Evolutionary conservation across 2,113 vertebrate species (phyloP).

Genomic region (Tetrao urogallus): DNA sequence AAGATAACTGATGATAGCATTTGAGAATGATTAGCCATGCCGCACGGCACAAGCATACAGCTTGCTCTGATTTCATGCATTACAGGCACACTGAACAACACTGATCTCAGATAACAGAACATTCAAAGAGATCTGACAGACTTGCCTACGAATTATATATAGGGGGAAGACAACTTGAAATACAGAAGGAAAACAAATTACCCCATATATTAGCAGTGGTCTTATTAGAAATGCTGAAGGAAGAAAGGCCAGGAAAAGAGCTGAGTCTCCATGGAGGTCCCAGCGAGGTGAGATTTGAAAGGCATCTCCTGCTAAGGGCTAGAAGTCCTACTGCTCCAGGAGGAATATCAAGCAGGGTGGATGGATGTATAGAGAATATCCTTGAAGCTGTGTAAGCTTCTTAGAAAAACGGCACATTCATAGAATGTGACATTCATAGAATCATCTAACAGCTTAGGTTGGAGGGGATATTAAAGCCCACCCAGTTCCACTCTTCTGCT

Average conservation of each 20-base stretch:
- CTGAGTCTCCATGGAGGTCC: rapidly evolving
- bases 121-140: slow-evolving; percentile 32
- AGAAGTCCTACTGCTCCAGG: neutral
- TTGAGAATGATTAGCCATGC: slow-evolving; percentile 57
- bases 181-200: neutral
- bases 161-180: slow-evolving; percentile 22
- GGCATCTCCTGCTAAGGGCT: neutral
- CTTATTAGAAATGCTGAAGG: neutral
- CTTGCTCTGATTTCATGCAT: slow-evolving; percentile 55
- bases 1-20: slow-evolving; percentile 53
- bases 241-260: neutral
- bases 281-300: neutral
- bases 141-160: slow-evolving; percentile 16
- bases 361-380: neutral
- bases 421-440: neutral
- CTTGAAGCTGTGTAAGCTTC: neutral
- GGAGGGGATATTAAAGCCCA: too few relatives aligned
- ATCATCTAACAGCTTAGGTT: too few relatives aligned
- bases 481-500: too few relatives aligned
- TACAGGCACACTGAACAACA: slow-evolving; percentile 13
- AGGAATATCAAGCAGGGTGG: neutral
- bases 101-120: slow-evolving; percentile 36
- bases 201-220: neutral
- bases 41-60: neutral
- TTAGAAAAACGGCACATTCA: neutral